Evolutionary conservation across 1,140 invertebrate genomes (phyloP), one percentile per base, ranked within the genome.

Genomic region (Mesaphorura yosii): DNA sequence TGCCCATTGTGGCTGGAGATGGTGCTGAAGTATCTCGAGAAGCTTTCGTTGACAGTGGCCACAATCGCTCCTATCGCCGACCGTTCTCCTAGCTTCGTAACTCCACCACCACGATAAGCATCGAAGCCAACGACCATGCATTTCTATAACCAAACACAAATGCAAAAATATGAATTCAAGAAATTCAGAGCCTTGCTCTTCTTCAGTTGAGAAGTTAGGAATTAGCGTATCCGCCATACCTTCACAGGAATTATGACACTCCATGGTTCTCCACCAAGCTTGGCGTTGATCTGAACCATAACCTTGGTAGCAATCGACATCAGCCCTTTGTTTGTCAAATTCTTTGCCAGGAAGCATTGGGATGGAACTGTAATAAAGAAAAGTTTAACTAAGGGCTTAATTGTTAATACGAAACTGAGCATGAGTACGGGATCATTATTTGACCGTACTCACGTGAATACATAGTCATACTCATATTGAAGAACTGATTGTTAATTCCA

Each of bases 41-140:
- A 73, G 25, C 59, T 50, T n/a, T 67, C 67, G 64, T 90, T 81
- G 27, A 86, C 70, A 0, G 83, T 83, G 0, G 84, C 79, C 0
- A 91, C 85, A 69, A 93, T 79, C 0, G 79, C 77, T 48, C 88
- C 78, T 71, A 78, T 82, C 60, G 78, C 75, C 64, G 76, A 76
- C 39, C 69, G 68, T 34, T 34, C 10, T 34, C 31, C 31, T 34
- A n/a, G n/a, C 63, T 77, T 78, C 38, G 68, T 64, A 1, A 70
- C 71, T 19, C 12, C 73, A 39, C 64, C 53, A 55, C 88, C 85
- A 64, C 91, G 88, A 59, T 86, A 90, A 1, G 88, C 82, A 66
- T 93, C 89, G 60, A 86, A 88, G 2, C 89, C 89, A 17, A 87
- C 72, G 1, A 89, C 75, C 88, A 94, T 93, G 1, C 85, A 50